phyloP scores from a whole-genome alignment of 2,113 vertebrate species.

The Elanus axillaris region DNA sequence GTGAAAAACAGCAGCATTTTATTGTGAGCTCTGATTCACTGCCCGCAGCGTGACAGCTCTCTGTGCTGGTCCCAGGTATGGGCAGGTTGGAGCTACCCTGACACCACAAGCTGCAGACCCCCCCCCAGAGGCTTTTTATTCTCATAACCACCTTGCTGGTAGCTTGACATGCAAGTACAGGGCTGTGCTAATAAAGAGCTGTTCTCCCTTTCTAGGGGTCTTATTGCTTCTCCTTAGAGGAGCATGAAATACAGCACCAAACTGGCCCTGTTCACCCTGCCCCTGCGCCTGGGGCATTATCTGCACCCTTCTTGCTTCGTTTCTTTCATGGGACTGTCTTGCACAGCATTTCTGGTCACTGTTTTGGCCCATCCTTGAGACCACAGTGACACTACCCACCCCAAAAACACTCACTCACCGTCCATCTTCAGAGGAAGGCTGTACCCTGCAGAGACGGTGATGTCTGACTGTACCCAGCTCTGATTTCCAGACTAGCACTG shows the following conservation, averaged over 20 bases:
- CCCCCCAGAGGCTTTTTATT: background rate
- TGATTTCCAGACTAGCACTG: background rate
- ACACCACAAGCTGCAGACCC: background rate
- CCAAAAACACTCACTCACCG: background rate
- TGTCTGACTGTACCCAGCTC: background rate
- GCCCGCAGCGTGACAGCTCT: background rate
- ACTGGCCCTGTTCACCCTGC: background rate
- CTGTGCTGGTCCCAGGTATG: accelerated
- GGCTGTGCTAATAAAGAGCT: background rate
- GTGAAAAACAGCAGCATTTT: background rate
- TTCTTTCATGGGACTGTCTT: background rate
- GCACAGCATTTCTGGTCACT: background rate
- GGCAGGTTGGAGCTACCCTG: background rate
- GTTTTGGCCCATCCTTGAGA: background rate
- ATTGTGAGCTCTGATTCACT: background rate
- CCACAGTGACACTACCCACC: background rate
- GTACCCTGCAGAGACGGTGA: background rate
- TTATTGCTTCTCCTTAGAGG: background rate
- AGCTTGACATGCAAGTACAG: background rate
- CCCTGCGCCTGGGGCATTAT: background rate
- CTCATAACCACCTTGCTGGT: background rate
- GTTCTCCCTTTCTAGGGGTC: background rate
- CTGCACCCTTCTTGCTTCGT: background rate
- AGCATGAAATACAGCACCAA: background rate
- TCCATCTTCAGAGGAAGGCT: background rate